phyloP scores from a whole-genome alignment of 2,113 vertebrate genomes.

The Uria aalge region DNA sequence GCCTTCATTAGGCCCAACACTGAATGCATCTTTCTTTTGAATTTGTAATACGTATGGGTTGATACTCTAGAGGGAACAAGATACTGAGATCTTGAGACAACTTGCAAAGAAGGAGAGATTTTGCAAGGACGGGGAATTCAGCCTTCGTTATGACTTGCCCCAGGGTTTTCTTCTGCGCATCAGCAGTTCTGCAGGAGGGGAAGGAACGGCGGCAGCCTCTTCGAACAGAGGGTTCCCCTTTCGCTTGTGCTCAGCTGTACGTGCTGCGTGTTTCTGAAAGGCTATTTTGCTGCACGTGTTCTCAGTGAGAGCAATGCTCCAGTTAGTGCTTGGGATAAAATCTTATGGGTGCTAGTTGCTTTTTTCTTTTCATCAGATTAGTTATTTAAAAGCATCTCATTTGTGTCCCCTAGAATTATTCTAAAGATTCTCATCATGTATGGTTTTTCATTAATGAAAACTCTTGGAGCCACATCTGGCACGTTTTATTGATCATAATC shows the following conservation, averaged over 20 bases:
- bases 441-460: conserved; percentile 5
- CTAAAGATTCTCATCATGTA: not conserved
- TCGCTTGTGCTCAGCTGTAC: not conserved
- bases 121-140: conserved; percentile 14
- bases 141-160: not conserved
- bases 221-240: not conserved
- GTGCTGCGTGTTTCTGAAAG: not conserved
- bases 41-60: not conserved
- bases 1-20: not conserved
- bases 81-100: not conserved
- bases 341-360: not conserved
- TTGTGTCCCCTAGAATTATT: not conserved
- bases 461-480: conserved; percentile 43
- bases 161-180: not conserved
- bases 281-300: not conserved
- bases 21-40: not conserved
- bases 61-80: not conserved
- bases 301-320: not conserved
- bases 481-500: conserved; percentile 61
- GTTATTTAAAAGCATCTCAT: conserved; percentile 2
- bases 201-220: not conserved
- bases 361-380: not conserved
- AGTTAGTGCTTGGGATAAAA: not conserved
- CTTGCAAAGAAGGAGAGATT: not conserved
- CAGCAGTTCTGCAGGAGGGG: conserved; percentile 3